These are phyloP conservation scores for Lutjanus campechanus DNA, from an alignment of 2,797 vertebrate species.

Conservation along the genomic window DNA sequence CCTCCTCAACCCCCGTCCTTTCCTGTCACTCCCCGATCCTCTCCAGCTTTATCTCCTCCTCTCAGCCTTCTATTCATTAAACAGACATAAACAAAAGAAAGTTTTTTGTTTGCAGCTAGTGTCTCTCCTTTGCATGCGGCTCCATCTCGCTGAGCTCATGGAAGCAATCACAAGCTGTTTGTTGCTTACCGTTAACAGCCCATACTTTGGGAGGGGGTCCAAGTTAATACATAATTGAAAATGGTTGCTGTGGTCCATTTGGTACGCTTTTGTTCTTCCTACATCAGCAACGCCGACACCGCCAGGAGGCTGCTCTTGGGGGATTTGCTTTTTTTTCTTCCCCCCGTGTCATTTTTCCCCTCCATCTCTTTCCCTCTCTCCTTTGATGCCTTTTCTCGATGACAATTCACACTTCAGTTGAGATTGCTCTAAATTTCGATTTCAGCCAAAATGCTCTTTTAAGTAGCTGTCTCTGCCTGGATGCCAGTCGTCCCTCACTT, in stretches of 20 bases:
- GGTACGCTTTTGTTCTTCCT: slow-evolving; percentile 75
- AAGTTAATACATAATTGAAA: slow-evolving; percentile 82
- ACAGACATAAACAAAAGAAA: slow-evolving; percentile 67
- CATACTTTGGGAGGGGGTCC: slow-evolving; percentile 58
- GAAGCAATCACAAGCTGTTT: slow-evolving; percentile 72
- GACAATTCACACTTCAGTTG: slow-evolving; percentile 76
- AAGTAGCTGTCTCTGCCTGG: slow-evolving; percentile 66
- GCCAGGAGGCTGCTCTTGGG: slow-evolving; percentile 72
- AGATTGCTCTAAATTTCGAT: slow-evolving; percentile 77
- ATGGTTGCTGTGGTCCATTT: slow-evolving; percentile 79
- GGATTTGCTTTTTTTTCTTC: slow-evolving; percentile 63
- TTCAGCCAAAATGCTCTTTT: slow-evolving; percentile 71
- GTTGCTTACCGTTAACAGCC: slow-evolving; percentile 77
- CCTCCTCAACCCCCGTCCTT: not conserved
- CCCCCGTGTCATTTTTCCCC: slow-evolving; percentile 52
- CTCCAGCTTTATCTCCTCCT: slow-evolving; percentile 62
- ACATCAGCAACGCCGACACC: slow-evolving; percentile 73
- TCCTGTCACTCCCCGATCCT: slow-evolving; percentile 47
- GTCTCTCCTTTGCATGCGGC: slow-evolving; percentile 30
- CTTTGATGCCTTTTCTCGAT: slow-evolving; percentile 57
- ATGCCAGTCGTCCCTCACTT: slow-evolving; percentile 56
- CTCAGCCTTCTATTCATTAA: slow-evolving; percentile 74
- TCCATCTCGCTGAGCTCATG: slow-evolving; percentile 62
- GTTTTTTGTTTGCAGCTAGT: slow-evolving; percentile 33
- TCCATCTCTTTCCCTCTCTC: slow-evolving; percentile 46